phyloP scores from a whole-genome alignment of 2,888 invertebrate genomes.

The Notodonta dromedarius region DNA sequence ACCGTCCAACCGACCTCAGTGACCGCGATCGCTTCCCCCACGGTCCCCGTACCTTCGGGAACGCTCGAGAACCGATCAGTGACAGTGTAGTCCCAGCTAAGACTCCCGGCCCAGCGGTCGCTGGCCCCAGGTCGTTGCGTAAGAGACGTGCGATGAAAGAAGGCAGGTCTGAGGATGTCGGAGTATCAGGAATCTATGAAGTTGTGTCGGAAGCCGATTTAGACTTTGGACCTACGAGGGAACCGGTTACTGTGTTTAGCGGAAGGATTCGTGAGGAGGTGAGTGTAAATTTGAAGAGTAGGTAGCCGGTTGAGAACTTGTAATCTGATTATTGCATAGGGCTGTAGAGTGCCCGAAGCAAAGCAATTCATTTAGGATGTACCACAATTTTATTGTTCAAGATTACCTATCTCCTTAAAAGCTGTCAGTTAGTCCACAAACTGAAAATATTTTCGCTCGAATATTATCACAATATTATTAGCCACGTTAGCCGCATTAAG shows the following conservation, averaged over 20 bases:
- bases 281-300: constrained; percentile 15
- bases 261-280: constrained; percentile 93
- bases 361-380: no score
- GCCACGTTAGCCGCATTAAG: no score
- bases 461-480: no score
- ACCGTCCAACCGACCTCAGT: constrained; percentile 80
- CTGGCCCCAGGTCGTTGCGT: constrained; percentile 83
- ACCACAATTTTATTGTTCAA: no score
- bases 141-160: constrained; percentile 88
- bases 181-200: constrained; percentile 95
- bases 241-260: constrained; percentile 94
- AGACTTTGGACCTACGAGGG: constrained; percentile 93
- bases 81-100: constrained; percentile 79
- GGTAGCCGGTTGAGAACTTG: no score
- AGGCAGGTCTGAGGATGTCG: constrained; percentile 93
- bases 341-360: no score
- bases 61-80: constrained; percentile 65
- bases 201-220: constrained; percentile 96
- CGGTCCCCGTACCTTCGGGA: constrained; percentile 88
- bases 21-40: constrained; percentile 90
- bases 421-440: no score
- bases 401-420: no score
- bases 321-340: no score
- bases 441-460: no score
- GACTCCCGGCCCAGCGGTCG: constrained; percentile 76